Evolutionary conservation across 2,797 vertebrate species (phyloP).

Genomic region (Gymnodraco acuticeps): DNA sequence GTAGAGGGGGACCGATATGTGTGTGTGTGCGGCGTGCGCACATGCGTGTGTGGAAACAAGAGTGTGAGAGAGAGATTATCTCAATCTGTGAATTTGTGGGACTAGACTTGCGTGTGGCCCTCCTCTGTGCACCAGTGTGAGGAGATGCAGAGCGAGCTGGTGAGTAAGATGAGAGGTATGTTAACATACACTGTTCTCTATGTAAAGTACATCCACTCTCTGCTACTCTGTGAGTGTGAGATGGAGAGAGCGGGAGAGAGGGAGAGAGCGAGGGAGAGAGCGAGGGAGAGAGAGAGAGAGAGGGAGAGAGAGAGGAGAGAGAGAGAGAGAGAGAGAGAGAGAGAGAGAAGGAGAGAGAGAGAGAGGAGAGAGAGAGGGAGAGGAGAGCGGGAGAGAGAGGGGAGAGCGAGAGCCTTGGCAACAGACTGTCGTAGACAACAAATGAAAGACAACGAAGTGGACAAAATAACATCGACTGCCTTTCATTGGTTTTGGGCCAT

Average conservation of each 20-base stretch:
- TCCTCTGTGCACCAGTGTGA: conserved; percentile 58
- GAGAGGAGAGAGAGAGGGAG: no score
- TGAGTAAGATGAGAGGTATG: conserved; percentile 78
- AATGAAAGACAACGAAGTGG: conserved; percentile 70
- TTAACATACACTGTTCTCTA: conserved; percentile 64
- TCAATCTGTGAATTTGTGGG: conserved; percentile 77
- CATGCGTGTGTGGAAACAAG: conserved; percentile 55
- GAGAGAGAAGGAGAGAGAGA: background rate
- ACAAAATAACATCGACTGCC: conserved; percentile 68
- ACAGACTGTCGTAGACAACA: conserved; percentile 50
- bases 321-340: no score
- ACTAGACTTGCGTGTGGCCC: conserved; percentile 79
- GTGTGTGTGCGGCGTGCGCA: conserved; percentile 21
- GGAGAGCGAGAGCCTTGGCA: conserved; percentile 10
- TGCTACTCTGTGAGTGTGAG: conserved; percentile 21
- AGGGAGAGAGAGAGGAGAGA: no score
- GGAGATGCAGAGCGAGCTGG: conserved; percentile 61
- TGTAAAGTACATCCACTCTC: conserved; percentile 58
- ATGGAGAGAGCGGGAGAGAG: background rate
- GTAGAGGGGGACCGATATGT: conserved; percentile 66
- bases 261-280: no score
- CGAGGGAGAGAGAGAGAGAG: no score
- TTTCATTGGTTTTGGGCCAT: conserved; percentile 54
- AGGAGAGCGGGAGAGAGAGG: no score
- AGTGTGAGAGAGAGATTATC: conserved; percentile 67